Percentiles rank a stretch among this genome's conserved stretches.
phyloP scores from a whole-genome alignment of 2,888 invertebrate genomes.

The Sphaerophoria taeniata region DNA sequence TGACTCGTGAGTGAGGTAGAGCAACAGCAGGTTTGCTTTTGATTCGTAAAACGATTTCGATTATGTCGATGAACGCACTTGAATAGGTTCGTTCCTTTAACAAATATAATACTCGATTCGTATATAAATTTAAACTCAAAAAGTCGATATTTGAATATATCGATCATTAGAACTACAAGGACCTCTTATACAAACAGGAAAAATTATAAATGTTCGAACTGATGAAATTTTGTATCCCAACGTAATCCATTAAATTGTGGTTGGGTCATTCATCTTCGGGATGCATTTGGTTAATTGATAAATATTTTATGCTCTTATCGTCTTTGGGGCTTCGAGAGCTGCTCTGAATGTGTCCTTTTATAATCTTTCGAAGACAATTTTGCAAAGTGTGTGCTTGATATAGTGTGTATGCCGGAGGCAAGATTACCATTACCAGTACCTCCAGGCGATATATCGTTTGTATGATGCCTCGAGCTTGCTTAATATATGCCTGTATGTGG shows the following conservation, averaged over 20 bases:
- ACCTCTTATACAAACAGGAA: conserved; percentile 14
- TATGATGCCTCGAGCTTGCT: conserved; percentile 1
- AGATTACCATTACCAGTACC: conserved; percentile 4
- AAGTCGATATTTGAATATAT: not conserved
- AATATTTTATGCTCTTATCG: conserved; percentile 20
- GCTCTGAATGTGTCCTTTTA: not conserved
- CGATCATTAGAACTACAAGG: not conserved
- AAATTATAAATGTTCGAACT: not conserved
- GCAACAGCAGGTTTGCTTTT: conserved; percentile 10
- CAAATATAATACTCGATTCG: not conserved
- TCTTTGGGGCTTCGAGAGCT: not conserved
- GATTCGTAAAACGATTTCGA: conserved; percentile 46
- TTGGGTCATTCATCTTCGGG: conserved; percentile 13
- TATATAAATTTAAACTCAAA: conserved; percentile 22
- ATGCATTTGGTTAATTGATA: conserved; percentile 52
- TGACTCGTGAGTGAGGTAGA: not conserved
- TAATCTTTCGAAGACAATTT: conserved; percentile 31
- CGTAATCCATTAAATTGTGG: conserved; percentile 46
- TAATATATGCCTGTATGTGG: not conserved
- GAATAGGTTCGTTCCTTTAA: conserved; percentile 31
- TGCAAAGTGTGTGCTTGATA: too few species aligned
- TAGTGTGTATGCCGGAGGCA: conserved; percentile 6
- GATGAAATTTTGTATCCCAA: conserved; percentile 27
- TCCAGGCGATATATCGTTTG: conserved; percentile 2
- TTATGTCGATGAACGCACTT: conserved; percentile 50